phyloP scores from a whole-genome alignment of 2,113 vertebrate genomes.

The Callipepla squamata region DNA sequence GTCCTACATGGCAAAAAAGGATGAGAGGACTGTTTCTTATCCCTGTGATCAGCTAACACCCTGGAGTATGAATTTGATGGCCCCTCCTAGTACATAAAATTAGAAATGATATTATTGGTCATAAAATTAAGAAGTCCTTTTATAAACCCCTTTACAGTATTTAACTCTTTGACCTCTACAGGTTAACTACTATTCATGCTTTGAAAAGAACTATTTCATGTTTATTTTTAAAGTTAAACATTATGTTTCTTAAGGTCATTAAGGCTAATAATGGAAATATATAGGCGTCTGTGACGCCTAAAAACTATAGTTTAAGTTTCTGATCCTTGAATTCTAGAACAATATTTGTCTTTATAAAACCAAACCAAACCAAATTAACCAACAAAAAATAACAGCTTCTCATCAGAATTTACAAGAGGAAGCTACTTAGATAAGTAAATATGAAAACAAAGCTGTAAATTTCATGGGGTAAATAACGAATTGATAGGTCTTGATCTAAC shows the following conservation, averaged over 20 bases:
- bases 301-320: neutral
- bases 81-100: neutral
- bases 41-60: constrained; percentile 36
- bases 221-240: constrained; percentile 34
- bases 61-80: constrained; percentile 21
- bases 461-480: neutral
- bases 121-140: constrained; percentile 49
- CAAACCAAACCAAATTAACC: neutral
- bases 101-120: constrained; percentile 27
- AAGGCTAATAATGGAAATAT: neutral
- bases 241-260: neutral
- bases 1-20: neutral
- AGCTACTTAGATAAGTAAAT: neutral
- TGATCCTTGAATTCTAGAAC: neutral
- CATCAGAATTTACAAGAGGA: neutral
- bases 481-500: neutral
- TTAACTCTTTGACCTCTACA: constrained; percentile 43
- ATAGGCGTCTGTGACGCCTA: neutral
- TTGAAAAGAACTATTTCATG: neutral
- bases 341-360: neutral
- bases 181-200: neutral
- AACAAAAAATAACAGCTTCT: neutral
- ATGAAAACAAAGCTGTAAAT: neutral
- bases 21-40: constrained; percentile 20
- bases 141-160: constrained; percentile 32